Conservation (phyloP, 64 coral and sea anemone species). For the Stichodactyla mertensii region DNA sequence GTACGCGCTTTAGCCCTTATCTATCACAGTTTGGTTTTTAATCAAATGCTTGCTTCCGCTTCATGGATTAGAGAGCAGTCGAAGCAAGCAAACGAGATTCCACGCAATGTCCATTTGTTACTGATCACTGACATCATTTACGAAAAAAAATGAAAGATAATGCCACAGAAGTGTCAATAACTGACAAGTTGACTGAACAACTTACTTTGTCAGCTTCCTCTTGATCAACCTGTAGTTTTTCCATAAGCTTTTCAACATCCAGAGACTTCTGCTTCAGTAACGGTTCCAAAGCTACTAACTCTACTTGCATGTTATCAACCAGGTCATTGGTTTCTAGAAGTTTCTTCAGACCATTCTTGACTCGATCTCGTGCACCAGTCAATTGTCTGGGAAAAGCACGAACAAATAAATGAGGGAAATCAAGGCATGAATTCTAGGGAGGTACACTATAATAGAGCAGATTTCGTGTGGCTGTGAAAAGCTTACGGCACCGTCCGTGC, state of each 20-base stretch:
- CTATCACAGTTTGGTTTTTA: too few species aligned
- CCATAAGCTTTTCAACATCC: slow-evolving; percentile 97
- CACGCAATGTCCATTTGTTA: too few species aligned
- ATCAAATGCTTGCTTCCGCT: too few species aligned
- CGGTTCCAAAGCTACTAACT: slow-evolving; percentile 87
- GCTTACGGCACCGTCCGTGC: neutral
- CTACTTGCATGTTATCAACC: slow-evolving; percentile 95
- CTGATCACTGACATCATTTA: too few species aligned
- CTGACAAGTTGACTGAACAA: neutral
- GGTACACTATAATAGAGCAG: too few species aligned
- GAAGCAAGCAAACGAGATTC: too few species aligned
- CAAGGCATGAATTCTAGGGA: too few species aligned
- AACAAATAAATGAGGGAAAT: neutral
- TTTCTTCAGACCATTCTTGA: slow-evolving; percentile 95
- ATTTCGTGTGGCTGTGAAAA: neutral
- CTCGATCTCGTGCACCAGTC: slow-evolving; percentile 90
- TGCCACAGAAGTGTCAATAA: neutral
- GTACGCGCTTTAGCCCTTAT: too few species aligned
- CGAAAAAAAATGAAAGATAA: too few species aligned
- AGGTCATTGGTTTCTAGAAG: slow-evolving; percentile 95
- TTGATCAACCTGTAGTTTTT: slow-evolving; percentile 94
- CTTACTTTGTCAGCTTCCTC: slow-evolving; percentile 91
- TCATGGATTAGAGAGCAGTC: too few species aligned
- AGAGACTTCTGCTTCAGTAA: slow-evolving; percentile 96
- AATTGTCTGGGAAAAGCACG: slow-evolving; percentile 41